These are phyloP conservation scores for Australoheros scitulus DNA, from an alignment of 2,113 vertebrate genomes.

Conservation along the genomic window DNA sequence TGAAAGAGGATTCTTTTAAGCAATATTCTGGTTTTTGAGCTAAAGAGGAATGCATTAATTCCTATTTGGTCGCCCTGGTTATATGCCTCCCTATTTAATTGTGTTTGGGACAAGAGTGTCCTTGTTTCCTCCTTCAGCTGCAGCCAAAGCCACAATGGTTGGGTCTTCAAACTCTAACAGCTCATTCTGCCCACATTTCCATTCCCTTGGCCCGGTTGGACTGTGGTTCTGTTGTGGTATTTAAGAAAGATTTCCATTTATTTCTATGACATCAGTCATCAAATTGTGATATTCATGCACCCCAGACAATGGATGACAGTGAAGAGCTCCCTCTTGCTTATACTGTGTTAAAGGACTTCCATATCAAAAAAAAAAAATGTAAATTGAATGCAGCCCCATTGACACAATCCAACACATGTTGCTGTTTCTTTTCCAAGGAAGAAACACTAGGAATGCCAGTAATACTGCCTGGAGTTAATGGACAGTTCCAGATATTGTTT, in stretches of 20 bases:
- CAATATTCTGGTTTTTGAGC: neutral
- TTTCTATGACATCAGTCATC: constrained; percentile 41
- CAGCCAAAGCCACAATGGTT: constrained; percentile 61
- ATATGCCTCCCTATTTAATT: constrained; percentile 33
- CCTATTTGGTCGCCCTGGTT: constrained; percentile 11
- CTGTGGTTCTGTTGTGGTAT: constrained; percentile 44
- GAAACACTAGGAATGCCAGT: neutral
- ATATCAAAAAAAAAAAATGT: neutral
- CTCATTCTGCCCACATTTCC: constrained; percentile 65
- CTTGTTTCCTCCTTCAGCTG: constrained; percentile 41
- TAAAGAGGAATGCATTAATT: constrained; percentile 17
- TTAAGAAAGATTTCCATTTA: constrained; percentile 54
- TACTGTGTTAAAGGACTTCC: constrained; percentile 1
- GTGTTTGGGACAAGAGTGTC: constrained; percentile 46
- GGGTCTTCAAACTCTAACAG: constrained; percentile 34
- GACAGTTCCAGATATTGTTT: constrained; percentile 15
- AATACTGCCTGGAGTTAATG: neutral
- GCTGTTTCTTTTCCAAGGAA: constrained; percentile 4
- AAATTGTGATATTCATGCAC: constrained; percentile 18
- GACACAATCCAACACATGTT: constrained; percentile 17
- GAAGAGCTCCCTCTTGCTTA: constrained; percentile 8
- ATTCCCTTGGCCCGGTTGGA: constrained; percentile 10
- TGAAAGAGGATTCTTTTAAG: neutral
- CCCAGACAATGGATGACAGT: constrained; percentile 11
- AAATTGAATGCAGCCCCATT: neutral